Conservation (phyloP, 2,888 invertebrate genomes). For the Cremastinae sp. region DNA sequence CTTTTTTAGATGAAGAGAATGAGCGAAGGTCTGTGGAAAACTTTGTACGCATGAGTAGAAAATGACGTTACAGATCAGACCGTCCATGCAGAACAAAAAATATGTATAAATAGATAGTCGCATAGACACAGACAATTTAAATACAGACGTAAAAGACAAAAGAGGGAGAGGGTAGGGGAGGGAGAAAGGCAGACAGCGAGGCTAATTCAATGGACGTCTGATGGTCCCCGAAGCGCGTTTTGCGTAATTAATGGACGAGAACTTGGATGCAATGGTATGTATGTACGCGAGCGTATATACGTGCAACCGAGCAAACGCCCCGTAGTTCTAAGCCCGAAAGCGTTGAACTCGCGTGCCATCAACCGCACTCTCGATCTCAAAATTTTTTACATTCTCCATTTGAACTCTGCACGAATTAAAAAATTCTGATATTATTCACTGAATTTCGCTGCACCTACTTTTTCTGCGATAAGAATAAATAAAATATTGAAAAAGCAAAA, state of each 20-base stretch:
- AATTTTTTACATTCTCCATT: too few relatives aligned
- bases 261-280: slow-evolving; percentile 54
- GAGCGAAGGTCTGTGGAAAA: background rate
- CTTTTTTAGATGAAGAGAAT: background rate
- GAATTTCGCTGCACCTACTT: too few relatives aligned
- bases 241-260: slow-evolving; percentile 71
- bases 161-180: slow-evolving; percentile 55
- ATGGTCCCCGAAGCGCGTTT: slow-evolving; percentile 64
- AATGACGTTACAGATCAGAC: slow-evolving; percentile 9
- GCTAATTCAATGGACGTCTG: slow-evolving; percentile 70
- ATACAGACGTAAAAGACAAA: too few relatives aligned
- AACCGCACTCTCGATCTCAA: too few relatives aligned
- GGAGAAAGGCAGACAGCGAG: slow-evolving; percentile 65
- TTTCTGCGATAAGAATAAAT: too few relatives aligned
- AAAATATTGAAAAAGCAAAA: too few relatives aligned
- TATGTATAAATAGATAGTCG: background rate
- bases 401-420: too few relatives aligned
- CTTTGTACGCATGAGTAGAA: slow-evolving; percentile 6
- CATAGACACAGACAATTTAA: slow-evolving; percentile 51
- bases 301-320: slow-evolving; percentile 62
- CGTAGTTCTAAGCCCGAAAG: slow-evolving; percentile 38
- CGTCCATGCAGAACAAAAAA: too few relatives aligned
- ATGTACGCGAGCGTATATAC: too few relatives aligned
- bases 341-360: slow-evolving; percentile 3
- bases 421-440: too few relatives aligned